These are phyloP conservation scores for Apteryx mantelli DNA, from an alignment of 2,113 vertebrate species.

Conservation along the genomic window DNA sequence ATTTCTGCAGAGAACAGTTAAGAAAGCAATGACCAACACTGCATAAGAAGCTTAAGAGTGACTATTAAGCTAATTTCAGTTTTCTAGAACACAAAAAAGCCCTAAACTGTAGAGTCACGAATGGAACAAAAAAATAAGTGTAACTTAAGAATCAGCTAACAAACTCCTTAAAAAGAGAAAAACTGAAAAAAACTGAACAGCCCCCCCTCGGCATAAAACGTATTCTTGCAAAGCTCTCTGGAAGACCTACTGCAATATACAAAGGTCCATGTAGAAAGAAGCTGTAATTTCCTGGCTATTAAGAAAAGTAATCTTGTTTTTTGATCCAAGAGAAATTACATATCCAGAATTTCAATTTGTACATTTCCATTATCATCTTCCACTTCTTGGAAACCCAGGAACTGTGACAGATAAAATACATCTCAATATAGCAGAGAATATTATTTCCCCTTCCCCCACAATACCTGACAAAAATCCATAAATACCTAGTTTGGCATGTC, in stretches of 20 bases:
- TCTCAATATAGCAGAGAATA: not conserved
- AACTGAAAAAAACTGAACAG: not conserved
- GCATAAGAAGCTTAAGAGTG: not conserved
- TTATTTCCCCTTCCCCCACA: not conserved
- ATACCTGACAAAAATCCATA: not conserved
- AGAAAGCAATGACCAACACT: not conserved
- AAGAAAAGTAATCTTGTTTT: not conserved
- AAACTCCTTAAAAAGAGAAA: not conserved
- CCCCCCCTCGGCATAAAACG: too few species aligned
- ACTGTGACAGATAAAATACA: not conserved
- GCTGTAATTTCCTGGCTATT: not conserved
- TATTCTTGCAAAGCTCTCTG: not conserved
- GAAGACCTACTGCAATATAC: not conserved
- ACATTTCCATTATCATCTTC: not conserved
- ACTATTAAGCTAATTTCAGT: not conserved
- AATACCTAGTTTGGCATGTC: not conserved
- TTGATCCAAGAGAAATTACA: not conserved
- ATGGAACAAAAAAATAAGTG: conserved; percentile 21
- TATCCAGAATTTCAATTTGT: not conserved
- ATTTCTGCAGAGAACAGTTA: not conserved
- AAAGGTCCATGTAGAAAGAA: not conserved
- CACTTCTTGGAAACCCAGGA: not conserved
- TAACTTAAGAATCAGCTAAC: conserved; percentile 1
- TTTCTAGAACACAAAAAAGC: not conserved
- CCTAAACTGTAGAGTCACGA: conserved; percentile 4